Percentiles rank a stretch among this genome's conserved stretches.
Evolutionary conservation across 1,140 invertebrate genomes (phyloP).

Genomic region (Orius insidiosus): DNA sequence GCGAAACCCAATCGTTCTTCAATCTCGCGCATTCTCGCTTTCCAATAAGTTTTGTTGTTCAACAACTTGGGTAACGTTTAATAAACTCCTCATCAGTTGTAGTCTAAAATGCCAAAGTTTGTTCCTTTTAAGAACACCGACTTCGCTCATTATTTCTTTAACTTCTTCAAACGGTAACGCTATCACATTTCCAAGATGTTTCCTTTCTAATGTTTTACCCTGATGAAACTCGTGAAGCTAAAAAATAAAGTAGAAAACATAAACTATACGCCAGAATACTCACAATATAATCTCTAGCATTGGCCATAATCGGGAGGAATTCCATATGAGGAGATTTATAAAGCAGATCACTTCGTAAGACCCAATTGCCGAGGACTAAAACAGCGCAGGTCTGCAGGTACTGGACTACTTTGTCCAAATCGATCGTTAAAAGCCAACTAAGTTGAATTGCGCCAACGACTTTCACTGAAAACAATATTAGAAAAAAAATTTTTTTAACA

Average conservation of each 20-base stretch:
- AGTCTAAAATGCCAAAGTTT: slow-evolving; percentile 66
- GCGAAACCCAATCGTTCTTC: slow-evolving; percentile 8
- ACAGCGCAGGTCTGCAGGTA: slow-evolving; percentile 49
- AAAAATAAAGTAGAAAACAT: slow-evolving; percentile 15
- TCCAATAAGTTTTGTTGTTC: slow-evolving; percentile 69
- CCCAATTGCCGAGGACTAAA: slow-evolving; percentile 75
- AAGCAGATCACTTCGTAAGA: slow-evolving; percentile 67
- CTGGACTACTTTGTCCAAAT: slow-evolving; percentile 30
- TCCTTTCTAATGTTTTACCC: slow-evolving; percentile 49
- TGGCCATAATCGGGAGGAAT: slow-evolving; percentile 58
- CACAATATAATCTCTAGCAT: slow-evolving; percentile 77
- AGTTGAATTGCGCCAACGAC: slow-evolving; percentile 57
- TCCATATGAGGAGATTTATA: slow-evolving; percentile 42
- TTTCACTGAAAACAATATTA: slow-evolving; percentile 40
- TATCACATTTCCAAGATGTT: slow-evolving; percentile 50
- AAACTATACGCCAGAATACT: no score
- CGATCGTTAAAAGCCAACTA: slow-evolving; percentile 33
- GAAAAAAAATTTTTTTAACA: no score
- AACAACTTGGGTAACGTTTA: slow-evolving; percentile 36
- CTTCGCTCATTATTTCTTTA: slow-evolving; percentile 55
- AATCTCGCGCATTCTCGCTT: slow-evolving; percentile 28
- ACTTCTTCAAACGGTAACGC: slow-evolving; percentile 65
- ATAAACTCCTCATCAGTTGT: slow-evolving; percentile 53
- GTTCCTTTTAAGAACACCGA: slow-evolving; percentile 44
- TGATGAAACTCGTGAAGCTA: slow-evolving; percentile 24